Evolutionary conservation across 2,888 invertebrate species (phyloP), one percentile per base, ranked within the genome.

Genomic region (Andrena chrysosceles): DNA sequence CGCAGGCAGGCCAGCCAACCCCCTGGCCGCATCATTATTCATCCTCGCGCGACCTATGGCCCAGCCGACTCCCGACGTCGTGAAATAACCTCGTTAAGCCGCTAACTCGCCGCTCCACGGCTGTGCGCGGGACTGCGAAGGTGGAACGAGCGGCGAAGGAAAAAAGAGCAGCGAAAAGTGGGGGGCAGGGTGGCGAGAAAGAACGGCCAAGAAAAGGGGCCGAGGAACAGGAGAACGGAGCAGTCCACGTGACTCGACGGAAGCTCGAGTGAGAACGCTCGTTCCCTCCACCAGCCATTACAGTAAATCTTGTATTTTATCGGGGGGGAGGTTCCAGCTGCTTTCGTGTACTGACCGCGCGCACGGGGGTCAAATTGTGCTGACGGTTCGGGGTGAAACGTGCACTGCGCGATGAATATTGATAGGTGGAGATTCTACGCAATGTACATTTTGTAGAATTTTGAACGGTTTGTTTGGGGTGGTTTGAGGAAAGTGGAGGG

Each of bases 1-100:
- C 69, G 68, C 54, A 63, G 81, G 35, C 66, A 68, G 42, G 64
- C 56, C 87, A 83, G 83, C 67, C 87, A 68, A 64, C 85, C 87
- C 42, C 87, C 35, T 5, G 77, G 79, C 81, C 20, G 86, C 87
- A 92, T 92, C 92, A 92, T 93, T 92, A 93, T 93, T 93, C 92
- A 93, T 93, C 91, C 90, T 92, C 89, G 91, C 93, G 89, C 92
- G 89, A 87, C 88, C 89, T 83, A 77, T 85, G 85, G 84, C 86
- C 88, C 86, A 82, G 83, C 87, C 85, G 83, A 76, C 56, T 56
- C 56, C 75, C 87, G 86, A 84, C 89, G 83, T 89, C 87, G 85
- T 88, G 87, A 89, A 89, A 89, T 89, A 89, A 89, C 89, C 89
- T 89, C 89, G 89, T 89, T 89, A 89, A 89, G 86, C 84, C 86